phyloP scores from a whole-genome alignment of 2,113 vertebrate species.

The Dicentrarchus labrax region DNA sequence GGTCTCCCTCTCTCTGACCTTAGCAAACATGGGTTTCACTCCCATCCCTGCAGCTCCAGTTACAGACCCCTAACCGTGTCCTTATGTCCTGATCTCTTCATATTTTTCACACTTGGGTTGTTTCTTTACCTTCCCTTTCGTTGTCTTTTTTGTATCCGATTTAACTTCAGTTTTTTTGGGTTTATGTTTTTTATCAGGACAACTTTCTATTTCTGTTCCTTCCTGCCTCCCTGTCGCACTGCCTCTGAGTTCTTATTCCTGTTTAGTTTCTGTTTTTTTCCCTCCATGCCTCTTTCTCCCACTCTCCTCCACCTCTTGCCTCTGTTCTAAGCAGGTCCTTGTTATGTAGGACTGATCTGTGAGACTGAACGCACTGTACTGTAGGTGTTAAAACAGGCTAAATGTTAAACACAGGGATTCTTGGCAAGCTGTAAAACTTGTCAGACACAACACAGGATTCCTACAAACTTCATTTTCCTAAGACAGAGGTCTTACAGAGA shows the following conservation, averaged over 20 bases:
- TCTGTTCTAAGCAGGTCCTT: conserved; percentile 34
- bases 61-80: conserved; percentile 40
- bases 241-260: conserved; percentile 11
- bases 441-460: conserved; percentile 41
- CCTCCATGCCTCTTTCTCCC: not conserved
- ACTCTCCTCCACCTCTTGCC: conserved; percentile 16
- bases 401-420: conserved; percentile 49
- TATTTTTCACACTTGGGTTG: conserved; percentile 20
- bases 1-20: conserved; percentile 55
- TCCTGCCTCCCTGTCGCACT: conserved; percentile 16
- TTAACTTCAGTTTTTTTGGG: conserved; percentile 24
- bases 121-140: conserved; percentile 21
- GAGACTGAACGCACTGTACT: conserved; percentile 40
- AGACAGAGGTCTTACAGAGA: conserved; percentile 14
- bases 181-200: conserved; percentile 18
- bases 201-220: conserved; percentile 46
- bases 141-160: conserved; percentile 32
- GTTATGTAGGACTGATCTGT: conserved; percentile 48
- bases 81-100: conserved; percentile 30
- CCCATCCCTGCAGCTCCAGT: conserved; percentile 44
- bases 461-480: conserved; percentile 18
- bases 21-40: conserved; percentile 52
- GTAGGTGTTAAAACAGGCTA: conserved; percentile 46
- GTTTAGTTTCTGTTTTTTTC: conserved; percentile 18
- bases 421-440: conserved; percentile 28